Evolutionary conservation across 2,113 vertebrate genomes (phyloP).

Genomic region (Ivindomyrus marchei): DNA sequence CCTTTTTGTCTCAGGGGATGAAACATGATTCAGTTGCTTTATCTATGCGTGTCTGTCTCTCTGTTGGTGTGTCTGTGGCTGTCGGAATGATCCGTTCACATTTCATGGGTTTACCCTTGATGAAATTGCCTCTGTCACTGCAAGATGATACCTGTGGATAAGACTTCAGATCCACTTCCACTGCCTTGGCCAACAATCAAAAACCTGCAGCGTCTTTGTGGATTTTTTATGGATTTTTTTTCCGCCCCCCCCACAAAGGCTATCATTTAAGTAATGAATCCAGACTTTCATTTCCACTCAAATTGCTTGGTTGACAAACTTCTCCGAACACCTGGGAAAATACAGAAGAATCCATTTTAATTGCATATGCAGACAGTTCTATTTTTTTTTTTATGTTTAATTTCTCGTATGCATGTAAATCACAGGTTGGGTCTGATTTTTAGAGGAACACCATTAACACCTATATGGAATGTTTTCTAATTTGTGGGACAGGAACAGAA

Average conservation of each 20-base stretch:
- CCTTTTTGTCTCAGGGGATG: slow-evolving; percentile 10
- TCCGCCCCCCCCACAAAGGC: not conserved
- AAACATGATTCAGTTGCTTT: slow-evolving; percentile 3
- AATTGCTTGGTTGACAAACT: not conserved
- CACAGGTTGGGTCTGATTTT: not conserved
- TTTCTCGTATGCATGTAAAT: not conserved
- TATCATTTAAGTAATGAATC: not conserved
- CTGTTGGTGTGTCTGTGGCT: slow-evolving; percentile 3
- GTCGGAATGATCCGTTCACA: not conserved
- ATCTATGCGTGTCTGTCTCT: not conserved
- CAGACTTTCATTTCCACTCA: not conserved
- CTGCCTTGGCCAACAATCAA: not conserved
- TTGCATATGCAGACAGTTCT: not conserved
- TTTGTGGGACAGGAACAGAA: not conserved
- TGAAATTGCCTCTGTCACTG: slow-evolving; percentile 4
- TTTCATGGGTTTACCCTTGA: slow-evolving; percentile 18
- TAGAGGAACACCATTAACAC: not conserved
- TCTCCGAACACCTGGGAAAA: not conserved
- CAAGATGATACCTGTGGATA: slow-evolving; percentile 8
- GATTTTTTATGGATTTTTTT: not conserved
- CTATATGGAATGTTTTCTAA: not conserved
- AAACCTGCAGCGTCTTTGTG: not conserved
- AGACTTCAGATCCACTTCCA: not conserved
- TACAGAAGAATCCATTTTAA: not conserved
- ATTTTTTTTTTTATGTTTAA: not conserved